Evolutionary conservation across 35 echinoderm and acorn worm species (phyloP).

Genomic region (Chiridota heheva): DNA sequence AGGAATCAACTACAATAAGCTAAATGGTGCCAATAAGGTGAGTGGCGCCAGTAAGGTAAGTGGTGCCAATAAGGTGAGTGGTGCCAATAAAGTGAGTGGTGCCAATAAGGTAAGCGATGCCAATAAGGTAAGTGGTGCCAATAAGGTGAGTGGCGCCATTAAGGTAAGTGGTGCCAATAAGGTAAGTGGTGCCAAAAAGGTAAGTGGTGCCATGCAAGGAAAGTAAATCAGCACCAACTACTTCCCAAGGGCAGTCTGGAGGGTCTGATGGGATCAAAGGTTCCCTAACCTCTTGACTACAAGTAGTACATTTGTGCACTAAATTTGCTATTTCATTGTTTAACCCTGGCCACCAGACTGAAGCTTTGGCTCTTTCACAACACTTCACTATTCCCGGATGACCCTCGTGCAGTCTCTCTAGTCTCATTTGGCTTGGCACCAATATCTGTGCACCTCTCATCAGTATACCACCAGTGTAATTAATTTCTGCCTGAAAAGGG

Average conservation of each 20-base stretch:
- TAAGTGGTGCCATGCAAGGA: slow-evolving; percentile 1
- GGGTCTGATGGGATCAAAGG: slow-evolving; percentile 19
- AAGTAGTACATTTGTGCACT: slow-evolving; percentile 16
- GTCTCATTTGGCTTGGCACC: background rate
- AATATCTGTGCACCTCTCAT: slow-evolving; percentile 10
- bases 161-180: too few species aligned
- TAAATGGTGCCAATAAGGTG: slow-evolving; percentile 28
- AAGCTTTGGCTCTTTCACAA: slow-evolving; percentile 13
- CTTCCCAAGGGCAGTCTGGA: slow-evolving; percentile 20
- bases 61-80: too few species aligned
- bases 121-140: too few species aligned
- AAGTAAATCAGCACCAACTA: slow-evolving; percentile 15
- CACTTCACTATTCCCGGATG: slow-evolving; percentile 27
- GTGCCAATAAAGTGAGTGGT: too few species aligned
- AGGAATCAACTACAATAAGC: slow-evolving; percentile 38
- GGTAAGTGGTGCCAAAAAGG: too few species aligned
- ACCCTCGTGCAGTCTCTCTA: slow-evolving; percentile 33
- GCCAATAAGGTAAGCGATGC: too few species aligned
- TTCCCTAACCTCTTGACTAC: background rate
- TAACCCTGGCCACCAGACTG: slow-evolving; percentile 44
- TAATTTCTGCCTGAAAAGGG: too few species aligned
- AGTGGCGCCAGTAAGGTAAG: background rate
- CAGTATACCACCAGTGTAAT: background rate
- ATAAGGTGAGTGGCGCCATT: too few species aligned
- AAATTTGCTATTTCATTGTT: slow-evolving; percentile 23